Conservation (phyloP, 2,888 invertebrate genomes). For the Ochropacha duplaris region DNA sequence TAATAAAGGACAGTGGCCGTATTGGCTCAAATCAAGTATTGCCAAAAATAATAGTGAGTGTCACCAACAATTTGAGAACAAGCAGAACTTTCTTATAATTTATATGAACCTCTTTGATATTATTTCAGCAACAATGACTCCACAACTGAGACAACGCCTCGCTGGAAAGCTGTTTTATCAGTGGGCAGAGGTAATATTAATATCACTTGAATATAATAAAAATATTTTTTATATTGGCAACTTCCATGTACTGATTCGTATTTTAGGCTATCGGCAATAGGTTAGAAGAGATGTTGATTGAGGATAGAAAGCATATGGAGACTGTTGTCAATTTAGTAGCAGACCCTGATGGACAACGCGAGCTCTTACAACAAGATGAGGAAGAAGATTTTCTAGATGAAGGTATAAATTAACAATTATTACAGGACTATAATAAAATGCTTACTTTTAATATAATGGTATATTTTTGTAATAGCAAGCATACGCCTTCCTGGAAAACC, state of each 20-base stretch:
- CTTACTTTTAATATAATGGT: neutral
- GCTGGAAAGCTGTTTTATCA: constrained; percentile 99
- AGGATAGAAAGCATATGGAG: constrained; percentile 89
- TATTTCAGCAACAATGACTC: constrained; percentile 67
- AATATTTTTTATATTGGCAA: neutral
- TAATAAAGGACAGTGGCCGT: constrained; percentile 99
- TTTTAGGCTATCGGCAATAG: constrained; percentile 90
- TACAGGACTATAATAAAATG: neutral
- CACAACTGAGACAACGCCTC: constrained; percentile 83
- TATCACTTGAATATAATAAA: too few relatives aligned
- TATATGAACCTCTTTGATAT: neutral
- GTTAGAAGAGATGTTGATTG: constrained; percentile 93
- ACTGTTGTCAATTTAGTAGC: constrained; percentile 86
- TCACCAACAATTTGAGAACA: constrained; percentile 18
- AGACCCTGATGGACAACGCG: constrained; percentile 91
- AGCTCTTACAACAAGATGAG: constrained; percentile 91
- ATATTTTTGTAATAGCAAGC: constrained; percentile 79
- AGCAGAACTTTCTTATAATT: constrained; percentile 46
- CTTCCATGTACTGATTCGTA: neutral
- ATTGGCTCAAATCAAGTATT: constrained; percentile 95
- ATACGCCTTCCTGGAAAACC: constrained; percentile 83
- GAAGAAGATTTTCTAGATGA: constrained; percentile 99
- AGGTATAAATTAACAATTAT: constrained; percentile 81
- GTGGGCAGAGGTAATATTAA: constrained; percentile 91
- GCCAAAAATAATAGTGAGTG: constrained; percentile 65